Conservation (phyloP, 1,140 invertebrate species). For the Calliphora vicina region DNA sequence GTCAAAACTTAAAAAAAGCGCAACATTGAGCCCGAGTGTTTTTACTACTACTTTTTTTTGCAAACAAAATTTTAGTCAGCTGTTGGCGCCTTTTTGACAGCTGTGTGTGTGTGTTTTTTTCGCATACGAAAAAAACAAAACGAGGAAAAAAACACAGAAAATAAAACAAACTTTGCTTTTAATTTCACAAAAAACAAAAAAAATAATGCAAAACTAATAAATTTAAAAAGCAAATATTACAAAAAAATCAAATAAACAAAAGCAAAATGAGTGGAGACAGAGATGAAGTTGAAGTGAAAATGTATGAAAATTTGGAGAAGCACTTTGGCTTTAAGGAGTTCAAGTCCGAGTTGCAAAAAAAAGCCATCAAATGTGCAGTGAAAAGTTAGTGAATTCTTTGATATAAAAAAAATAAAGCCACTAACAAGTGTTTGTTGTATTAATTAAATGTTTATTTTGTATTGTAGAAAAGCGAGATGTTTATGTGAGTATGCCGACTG, state of each 20-base stretch:
- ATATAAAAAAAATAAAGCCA: background rate
- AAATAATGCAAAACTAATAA: background rate
- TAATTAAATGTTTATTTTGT: background rate
- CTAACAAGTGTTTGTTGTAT: background rate
- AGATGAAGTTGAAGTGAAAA: conserved; percentile 38
- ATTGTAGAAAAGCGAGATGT: conserved; percentile 76
- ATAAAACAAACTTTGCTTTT: background rate
- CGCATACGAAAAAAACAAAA: background rate
- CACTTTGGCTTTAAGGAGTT: conserved; percentile 55
- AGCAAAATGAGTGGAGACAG: background rate
- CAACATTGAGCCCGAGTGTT: too few species aligned
- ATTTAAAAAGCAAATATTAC: background rate
- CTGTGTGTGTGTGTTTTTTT: background rate
- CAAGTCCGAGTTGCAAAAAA: conserved; percentile 56
- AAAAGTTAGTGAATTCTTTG: conserved; percentile 48
- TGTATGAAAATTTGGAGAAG: conserved; percentile 46
- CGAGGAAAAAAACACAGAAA: background rate
- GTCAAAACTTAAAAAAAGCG: too few species aligned
- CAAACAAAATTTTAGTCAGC: too few species aligned
- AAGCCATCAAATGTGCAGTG: conserved; percentile 52
- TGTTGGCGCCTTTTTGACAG: conserved; percentile 5
- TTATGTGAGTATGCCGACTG: conserved; percentile 91
- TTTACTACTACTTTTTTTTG: too few species aligned
- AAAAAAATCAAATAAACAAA: background rate
- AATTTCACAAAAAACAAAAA: background rate